Evolutionary conservation across 2,888 invertebrate species (phyloP).

Genomic region (Scelioninae gen. 2): DNA sequence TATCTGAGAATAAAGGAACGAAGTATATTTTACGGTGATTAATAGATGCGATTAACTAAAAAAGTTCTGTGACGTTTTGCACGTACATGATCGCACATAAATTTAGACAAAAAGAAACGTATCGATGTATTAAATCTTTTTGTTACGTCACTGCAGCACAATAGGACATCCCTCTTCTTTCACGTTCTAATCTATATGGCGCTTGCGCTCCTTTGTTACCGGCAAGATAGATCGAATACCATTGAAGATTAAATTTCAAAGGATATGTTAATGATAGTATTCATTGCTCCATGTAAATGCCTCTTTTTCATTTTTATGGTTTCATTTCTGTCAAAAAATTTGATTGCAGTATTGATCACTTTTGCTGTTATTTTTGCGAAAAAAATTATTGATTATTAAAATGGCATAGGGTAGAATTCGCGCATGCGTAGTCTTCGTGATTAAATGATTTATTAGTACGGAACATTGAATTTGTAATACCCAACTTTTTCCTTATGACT

Average conservation of each 20-base stretch:
- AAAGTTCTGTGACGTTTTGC: constrained; percentile 3
- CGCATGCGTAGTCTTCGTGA: constrained; percentile 40
- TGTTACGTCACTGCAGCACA: constrained; percentile 58
- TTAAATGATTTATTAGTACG: constrained; percentile 31
- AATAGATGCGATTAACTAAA: constrained; percentile 7
- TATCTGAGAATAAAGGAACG: neutral
- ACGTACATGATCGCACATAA: constrained; percentile 11
- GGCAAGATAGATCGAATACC: constrained; percentile 56
- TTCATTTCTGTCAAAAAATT: too few relatives aligned
- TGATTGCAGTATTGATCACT: constrained; percentile 18
- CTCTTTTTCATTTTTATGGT: too few relatives aligned
- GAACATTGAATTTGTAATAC: neutral
- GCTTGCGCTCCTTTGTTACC: constrained; percentile 58
- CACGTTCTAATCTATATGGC: constrained; percentile 52
- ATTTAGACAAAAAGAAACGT: constrained; percentile 11
- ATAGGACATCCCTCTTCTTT: constrained; percentile 55
- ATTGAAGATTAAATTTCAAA: constrained; percentile 51
- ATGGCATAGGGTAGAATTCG: constrained; percentile 29
- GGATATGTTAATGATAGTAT: constrained; percentile 50
- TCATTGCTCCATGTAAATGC: constrained; percentile 21
- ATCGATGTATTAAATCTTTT: constrained; percentile 37
- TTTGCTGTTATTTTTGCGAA: constrained; percentile 20
- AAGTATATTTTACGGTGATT: neutral
- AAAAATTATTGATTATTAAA: constrained; percentile 56
- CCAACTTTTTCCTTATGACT: neutral